These are phyloP conservation scores for Brotula barbata DNA, from an alignment of 2,797 vertebrate genomes.

Conservation along the genomic window DNA sequence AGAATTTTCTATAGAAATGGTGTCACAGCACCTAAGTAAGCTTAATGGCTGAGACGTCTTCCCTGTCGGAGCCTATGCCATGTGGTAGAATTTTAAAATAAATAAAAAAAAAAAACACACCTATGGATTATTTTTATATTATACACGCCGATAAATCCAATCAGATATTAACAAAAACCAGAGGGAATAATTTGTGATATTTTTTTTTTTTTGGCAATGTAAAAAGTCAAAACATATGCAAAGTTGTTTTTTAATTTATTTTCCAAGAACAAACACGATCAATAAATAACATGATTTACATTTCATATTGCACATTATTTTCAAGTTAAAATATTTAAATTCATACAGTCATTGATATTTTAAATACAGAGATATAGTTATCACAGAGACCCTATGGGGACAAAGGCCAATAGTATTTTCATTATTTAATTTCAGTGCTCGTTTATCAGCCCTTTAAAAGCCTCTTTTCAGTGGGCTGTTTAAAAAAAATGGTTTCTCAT, in stretches of 20 bases:
- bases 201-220: neutral
- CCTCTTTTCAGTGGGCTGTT: slow-evolving; percentile 57
- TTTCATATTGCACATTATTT: slow-evolving; percentile 99
- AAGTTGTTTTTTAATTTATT: slow-evolving; percentile 93
- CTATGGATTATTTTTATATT: neutral
- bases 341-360: slow-evolving; percentile 96
- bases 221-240: slow-evolving; percentile 31
- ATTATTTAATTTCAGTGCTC: slow-evolving; percentile 85
- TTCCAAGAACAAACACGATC: slow-evolving; percentile 99
- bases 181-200: too few species aligned
- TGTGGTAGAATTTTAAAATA: neutral
- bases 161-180: neutral
- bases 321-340: slow-evolving; percentile 98
- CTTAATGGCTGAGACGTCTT: slow-evolving; percentile 76
- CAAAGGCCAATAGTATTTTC: slow-evolving; percentile 87
- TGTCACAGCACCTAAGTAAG: slow-evolving; percentile 81
- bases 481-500: slow-evolving; percentile 45
- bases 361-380: slow-evolving; percentile 95
- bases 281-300: slow-evolving; percentile 99
- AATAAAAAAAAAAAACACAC: too few species aligned
- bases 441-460: slow-evolving; percentile 83
- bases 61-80: slow-evolving; percentile 52
- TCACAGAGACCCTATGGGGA: slow-evolving; percentile 91
- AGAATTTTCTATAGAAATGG: slow-evolving; percentile 83
- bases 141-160: neutral